Conservation (phyloP, 2,888 invertebrate genomes). For the Chrysolina americana region DNA sequence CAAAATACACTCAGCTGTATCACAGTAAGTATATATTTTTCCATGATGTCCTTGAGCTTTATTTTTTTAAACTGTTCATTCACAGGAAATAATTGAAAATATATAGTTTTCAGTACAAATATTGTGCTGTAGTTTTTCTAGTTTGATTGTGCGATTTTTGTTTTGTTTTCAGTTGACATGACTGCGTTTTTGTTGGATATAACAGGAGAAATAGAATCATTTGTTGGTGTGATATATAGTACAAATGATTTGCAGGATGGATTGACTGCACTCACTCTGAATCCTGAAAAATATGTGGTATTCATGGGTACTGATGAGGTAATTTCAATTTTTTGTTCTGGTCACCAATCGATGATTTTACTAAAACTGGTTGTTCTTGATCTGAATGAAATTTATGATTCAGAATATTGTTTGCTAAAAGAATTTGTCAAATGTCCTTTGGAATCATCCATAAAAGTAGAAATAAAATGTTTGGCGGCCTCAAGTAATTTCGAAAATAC, state of each 20-base stretch:
- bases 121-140: background rate
- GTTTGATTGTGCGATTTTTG: background rate
- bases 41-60: too few relatives aligned
- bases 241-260: constrained; percentile 64
- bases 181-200: constrained; percentile 64
- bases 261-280: constrained; percentile 61
- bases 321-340: constrained; percentile 27
- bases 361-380: too few relatives aligned
- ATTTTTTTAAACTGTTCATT: background rate
- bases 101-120: background rate
- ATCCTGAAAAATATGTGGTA: constrained; percentile 63
- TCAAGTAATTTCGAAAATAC: too few relatives aligned
- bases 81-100: too few relatives aligned
- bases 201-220: constrained; percentile 66
- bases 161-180: constrained; percentile 63
- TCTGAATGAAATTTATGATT: too few relatives aligned
- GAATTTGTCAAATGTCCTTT: too few relatives aligned
- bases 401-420: too few relatives aligned
- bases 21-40: constrained; percentile 78
- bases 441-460: too few relatives aligned
- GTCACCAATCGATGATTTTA: background rate
- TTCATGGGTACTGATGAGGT: constrained; percentile 67
- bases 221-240: constrained; percentile 65
- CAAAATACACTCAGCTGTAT: constrained; percentile 77
- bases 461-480: too few relatives aligned